Percentiles rank a stretch among this genome's conserved stretches.
phyloP scores from a whole-genome alignment of 2,797 vertebrate genomes.

The Hippoglossus hippoglossus region DNA sequence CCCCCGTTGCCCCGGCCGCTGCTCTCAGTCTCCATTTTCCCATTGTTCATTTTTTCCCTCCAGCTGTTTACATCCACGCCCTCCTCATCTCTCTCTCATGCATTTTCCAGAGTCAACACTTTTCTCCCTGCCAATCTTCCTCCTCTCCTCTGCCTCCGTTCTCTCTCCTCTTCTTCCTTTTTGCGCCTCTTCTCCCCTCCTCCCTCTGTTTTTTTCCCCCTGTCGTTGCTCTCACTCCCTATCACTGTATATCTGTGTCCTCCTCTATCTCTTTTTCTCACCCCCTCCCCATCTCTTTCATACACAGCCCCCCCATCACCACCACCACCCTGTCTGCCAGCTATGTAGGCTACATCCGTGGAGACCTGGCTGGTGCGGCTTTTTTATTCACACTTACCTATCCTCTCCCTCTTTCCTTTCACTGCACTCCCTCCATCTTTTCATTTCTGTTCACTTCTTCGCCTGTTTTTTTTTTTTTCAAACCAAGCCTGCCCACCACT shows the following conservation, averaged over 20 bases:
- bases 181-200: conserved; percentile 23
- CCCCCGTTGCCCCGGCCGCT: conserved; percentile 50
- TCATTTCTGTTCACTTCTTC: conserved; percentile 50
- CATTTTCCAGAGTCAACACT: conserved; percentile 76
- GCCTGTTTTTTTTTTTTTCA: conserved; percentile 35
- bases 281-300: conserved; percentile 25
- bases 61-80: conserved; percentile 72
- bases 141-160: conserved; percentile 39
- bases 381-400: conserved; percentile 80
- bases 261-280: conserved; percentile 27
- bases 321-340: conserved; percentile 73
- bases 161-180: conserved; percentile 27
- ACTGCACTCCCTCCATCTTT: conserved; percentile 44
- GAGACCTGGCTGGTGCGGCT: conserved; percentile 76
- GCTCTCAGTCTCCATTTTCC: conserved; percentile 59
- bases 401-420: conserved; percentile 66
- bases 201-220: neutral
- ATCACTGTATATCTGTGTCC: conserved; percentile 62
- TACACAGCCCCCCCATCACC: conserved; percentile 35
- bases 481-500: neutral
- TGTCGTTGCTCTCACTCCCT: conserved; percentile 51
- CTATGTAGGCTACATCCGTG: conserved; percentile 86
- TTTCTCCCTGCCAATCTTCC: conserved; percentile 59
- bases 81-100: conserved; percentile 43
- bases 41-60: conserved; percentile 70